phyloP scores from a whole-genome alignment of 30 jellyfish, hydroid and myxozoan genomes.

The Chironex yamaguchii region DNA sequence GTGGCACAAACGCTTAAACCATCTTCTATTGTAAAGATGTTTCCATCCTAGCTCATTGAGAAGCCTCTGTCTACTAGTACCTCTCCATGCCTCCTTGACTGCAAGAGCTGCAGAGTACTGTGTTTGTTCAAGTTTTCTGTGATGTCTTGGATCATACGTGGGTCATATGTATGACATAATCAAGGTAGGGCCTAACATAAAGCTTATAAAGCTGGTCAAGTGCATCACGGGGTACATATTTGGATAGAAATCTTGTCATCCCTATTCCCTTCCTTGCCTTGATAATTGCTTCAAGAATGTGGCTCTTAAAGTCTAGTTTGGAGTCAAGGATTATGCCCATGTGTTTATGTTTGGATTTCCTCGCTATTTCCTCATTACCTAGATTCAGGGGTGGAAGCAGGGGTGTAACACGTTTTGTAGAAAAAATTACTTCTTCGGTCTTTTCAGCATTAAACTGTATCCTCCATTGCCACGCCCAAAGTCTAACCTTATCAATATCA shows the following conservation, averaged over 20 bases:
- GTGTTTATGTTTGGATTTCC: slow-evolving; percentile 16
- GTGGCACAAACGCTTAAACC: too few relatives aligned
- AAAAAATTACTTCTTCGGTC: background rate
- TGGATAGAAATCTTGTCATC: slow-evolving; percentile 5
- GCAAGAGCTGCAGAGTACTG: too few relatives aligned
- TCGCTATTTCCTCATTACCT: background rate
- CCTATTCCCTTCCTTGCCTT: slow-evolving; percentile 11
- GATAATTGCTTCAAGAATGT: background rate
- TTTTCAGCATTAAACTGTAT: background rate
- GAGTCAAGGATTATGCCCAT: slow-evolving; percentile 13
- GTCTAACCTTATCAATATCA: slow-evolving; percentile 14
- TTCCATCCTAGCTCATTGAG: too few relatives aligned
- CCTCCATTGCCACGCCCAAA: background rate
- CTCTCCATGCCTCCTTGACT: too few relatives aligned
- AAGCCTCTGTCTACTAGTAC: too few relatives aligned
- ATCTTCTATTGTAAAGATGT: too few relatives aligned
- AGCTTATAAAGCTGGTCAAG: slow-evolving; percentile 3
- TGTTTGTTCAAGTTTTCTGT: too few relatives aligned
- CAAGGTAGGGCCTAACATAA: background rate
- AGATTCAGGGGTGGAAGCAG: background rate
- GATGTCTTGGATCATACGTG: too few relatives aligned
- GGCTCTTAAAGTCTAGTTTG: background rate
- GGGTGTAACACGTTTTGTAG: background rate
- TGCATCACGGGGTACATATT: background rate
- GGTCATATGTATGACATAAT: too few relatives aligned